phyloP scores from a whole-genome alignment of 2,888 invertebrate genomes.

The Morpho helenor region DNA sequence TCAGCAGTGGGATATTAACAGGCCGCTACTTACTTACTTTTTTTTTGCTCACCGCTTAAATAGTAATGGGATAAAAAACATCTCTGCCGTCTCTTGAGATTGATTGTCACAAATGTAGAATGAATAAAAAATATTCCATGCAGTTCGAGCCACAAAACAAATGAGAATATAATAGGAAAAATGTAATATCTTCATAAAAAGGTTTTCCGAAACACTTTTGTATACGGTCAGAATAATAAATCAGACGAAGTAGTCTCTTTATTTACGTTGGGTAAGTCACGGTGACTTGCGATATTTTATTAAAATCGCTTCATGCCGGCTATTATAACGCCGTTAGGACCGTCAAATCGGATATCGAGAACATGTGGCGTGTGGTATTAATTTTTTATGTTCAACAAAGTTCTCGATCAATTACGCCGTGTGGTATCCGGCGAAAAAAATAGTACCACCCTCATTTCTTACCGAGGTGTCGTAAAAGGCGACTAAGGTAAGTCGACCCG shows the following conservation, averaged over 20 bases:
- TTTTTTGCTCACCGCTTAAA: too few species aligned
- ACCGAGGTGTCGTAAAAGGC: too few species aligned
- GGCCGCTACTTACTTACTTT: too few species aligned
- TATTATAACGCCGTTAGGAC: conserved; percentile 15
- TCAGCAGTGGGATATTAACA: too few species aligned
- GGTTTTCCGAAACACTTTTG: conserved; percentile 15
- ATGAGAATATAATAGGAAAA: conserved; percentile 5
- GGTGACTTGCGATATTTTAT: conserved; percentile 13
- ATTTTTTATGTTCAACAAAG: neutral
- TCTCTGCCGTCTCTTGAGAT: too few species aligned
- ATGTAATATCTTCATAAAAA: conserved; percentile 12
- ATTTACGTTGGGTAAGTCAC: conserved; percentile 13
- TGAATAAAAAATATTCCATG: neutral
- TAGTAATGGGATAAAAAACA: too few species aligned
- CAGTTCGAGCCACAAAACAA: neutral
- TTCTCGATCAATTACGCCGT: too few species aligned
- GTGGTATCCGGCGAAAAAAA: too few species aligned
- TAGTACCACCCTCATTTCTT: too few species aligned
- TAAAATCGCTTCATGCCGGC: conserved; percentile 12
- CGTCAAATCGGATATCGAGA: conserved; percentile 14
- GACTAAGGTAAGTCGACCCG: too few species aligned
- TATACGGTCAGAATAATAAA: conserved; percentile 15
- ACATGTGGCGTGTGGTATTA: conserved; percentile 13
- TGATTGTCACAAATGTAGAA: too few species aligned
- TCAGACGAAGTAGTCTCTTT: conserved; percentile 8